Percentiles rank a stretch among this genome's conserved stretches.
These are phyloP conservation scores for Dicranocentrus wangi DNA, from an alignment of 2,888 invertebrate species.

Conservation along the genomic window DNA sequence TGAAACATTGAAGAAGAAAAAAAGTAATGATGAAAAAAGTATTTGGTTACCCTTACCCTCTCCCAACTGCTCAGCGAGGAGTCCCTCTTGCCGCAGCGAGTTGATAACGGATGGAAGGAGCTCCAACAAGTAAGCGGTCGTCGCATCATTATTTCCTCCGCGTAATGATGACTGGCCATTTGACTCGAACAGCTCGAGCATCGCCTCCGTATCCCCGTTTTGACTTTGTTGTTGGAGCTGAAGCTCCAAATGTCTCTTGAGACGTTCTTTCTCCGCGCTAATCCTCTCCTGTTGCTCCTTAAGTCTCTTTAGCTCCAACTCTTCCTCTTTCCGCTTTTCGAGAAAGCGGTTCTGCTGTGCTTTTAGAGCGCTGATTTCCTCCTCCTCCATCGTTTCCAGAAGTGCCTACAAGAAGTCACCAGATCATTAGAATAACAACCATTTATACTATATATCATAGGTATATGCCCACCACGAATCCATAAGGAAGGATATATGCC, in stretches of 20 bases:
- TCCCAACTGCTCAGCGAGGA: conserved; percentile 60
- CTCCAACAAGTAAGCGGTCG: conserved; percentile 68
- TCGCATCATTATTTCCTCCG: conserved; percentile 11
- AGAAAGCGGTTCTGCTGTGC: conserved; percentile 85
- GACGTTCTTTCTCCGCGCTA: conserved; percentile 68
- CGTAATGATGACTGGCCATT: not conserved
- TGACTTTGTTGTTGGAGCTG: conserved; percentile 31
- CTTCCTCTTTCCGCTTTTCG: conserved; percentile 85
- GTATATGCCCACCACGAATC: too few species aligned
- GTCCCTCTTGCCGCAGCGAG: conserved; percentile 71
- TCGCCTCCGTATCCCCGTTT: conserved; percentile 27
- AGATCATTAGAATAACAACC: too few species aligned
- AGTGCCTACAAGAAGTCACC: too few species aligned
- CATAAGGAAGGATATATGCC: too few species aligned
- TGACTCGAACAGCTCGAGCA: not conserved
- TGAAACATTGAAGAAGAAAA: too few species aligned
- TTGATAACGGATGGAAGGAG: conserved; percentile 71
- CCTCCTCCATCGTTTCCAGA: conserved; percentile 80
- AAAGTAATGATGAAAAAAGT: too few species aligned
- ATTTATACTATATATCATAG: too few species aligned
- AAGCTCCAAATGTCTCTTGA: conserved; percentile 35
- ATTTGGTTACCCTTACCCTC: conserved; percentile 62
- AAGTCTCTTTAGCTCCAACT: conserved; percentile 86
- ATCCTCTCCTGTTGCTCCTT: conserved; percentile 82
- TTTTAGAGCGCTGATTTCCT: conserved; percentile 87